Base-by-base conservation (phyloP, 2,113 vertebrate species). In the Steatornis caripensis region DNA sequence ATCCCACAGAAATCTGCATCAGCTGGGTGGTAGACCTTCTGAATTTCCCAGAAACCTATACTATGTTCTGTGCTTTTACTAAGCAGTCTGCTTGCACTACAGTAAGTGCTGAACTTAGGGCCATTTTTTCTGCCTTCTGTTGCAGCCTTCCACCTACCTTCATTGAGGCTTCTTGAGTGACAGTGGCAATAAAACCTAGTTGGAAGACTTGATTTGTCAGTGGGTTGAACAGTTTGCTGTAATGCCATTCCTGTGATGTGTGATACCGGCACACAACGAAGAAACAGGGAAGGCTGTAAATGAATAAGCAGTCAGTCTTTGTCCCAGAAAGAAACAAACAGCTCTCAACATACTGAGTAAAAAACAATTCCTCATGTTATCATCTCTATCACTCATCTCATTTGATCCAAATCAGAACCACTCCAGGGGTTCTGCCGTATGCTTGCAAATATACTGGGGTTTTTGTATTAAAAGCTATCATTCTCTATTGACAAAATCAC, bases 401-500 rank as follows among this genome's bases (percentile, higher is more conserved):
- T 93, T 81, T 79, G 70, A 93, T 95, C 46, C 82, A 92, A 96
- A 96, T 90, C 91, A 90, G 83, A 75, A 58, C 45, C 64, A 93
- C 93, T 87, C 72, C 69, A 79, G 88, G 85, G 64, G 27, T 68
- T 94, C 84, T 75, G 53, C 48, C 23, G 57, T 76, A 62, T 58
- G n/a, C 55, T 93, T 75, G 51, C 41, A 94, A 93, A 78, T n/a
- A 30, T 70, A 64, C 51, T 39, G 37, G 1, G 0, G n/a, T n/a
- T 66, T 84, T 90, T 77, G 22, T 70, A 68, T 74, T 94, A 88
- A 89, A 87, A 92, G 13, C 20, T 86, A 62, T 93, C 66, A 60
- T 85, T 91, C n/a, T 71, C 37, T 87, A 60, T 92, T 91, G 75
- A 76, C n/a, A 94, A 95, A 96, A 86, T 4, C 43, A 49, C 5